Conservation (phyloP, 2,113 vertebrate species). For the Gulo gulo region DNA sequence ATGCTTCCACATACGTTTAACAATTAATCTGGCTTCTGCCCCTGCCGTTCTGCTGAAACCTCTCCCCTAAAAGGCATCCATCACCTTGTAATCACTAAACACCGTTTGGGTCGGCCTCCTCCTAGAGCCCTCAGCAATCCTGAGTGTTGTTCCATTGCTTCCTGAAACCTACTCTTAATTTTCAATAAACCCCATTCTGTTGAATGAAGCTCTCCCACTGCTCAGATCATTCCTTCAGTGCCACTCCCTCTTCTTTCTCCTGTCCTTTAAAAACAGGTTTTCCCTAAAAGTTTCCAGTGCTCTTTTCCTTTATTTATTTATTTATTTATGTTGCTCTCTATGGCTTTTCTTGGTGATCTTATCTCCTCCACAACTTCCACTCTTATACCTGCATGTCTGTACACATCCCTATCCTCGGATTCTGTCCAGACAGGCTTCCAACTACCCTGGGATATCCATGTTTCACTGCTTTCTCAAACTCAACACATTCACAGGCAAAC, state of each 20-base stretch:
- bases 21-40: constrained; percentile 20
- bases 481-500: neutral
- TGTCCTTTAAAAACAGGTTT: neutral
- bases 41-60: neutral
- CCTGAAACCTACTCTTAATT: neutral
- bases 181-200: neutral
- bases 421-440: neutral
- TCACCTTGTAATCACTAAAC: neutral
- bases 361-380: neutral
- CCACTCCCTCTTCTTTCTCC: neutral
- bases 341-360: neutral
- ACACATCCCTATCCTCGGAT: neutral
- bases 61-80: neutral
- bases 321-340: neutral
- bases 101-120: neutral
- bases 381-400: neutral
- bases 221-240: neutral
- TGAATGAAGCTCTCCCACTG: neutral
- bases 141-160: neutral
- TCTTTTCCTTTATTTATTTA: neutral
- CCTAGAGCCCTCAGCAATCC: neutral
- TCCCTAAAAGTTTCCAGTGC: neutral
- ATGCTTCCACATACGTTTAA: neutral
- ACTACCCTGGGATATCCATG: neutral
- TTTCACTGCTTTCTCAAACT: constrained; percentile 11